phyloP scores from a whole-genome alignment of 2,888 invertebrate species.

The Cylloceria caligata region DNA sequence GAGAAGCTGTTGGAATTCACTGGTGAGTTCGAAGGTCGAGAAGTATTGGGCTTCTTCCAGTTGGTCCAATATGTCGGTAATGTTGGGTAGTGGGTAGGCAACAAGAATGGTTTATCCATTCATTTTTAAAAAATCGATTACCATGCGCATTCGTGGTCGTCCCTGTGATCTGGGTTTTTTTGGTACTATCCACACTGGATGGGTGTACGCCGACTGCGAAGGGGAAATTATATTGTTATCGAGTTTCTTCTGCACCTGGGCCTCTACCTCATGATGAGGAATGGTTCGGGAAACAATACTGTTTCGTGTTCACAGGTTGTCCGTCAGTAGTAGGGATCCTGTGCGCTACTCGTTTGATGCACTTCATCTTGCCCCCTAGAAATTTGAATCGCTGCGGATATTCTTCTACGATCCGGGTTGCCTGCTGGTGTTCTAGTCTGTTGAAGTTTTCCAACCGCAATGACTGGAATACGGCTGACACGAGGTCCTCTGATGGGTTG shows the following conservation, averaged over 20 bases:
- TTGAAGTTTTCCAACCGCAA: too few species aligned
- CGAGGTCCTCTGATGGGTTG: too few species aligned
- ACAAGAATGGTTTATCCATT: slow-evolving; percentile 71
- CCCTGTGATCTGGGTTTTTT: slow-evolving; percentile 70
- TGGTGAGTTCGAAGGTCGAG: slow-evolving; percentile 33
- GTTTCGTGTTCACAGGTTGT: slow-evolving; percentile 38
- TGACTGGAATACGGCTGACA: too few species aligned
- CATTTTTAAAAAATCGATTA: slow-evolving; percentile 70
- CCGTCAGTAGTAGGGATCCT: too few species aligned
- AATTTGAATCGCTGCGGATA: too few species aligned
- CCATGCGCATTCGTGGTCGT: slow-evolving; percentile 66
- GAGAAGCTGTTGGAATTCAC: slow-evolving; percentile 38
- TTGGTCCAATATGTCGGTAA: slow-evolving; percentile 61
- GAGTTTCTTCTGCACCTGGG: slow-evolving; percentile 47
- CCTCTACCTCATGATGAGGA: too few species aligned
- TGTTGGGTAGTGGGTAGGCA: slow-evolving; percentile 68
- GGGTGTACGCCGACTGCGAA: slow-evolving; percentile 65
- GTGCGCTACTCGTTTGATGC: too few species aligned
- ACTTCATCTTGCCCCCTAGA: too few species aligned
- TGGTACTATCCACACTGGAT: slow-evolving; percentile 69
- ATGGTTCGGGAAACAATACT: slow-evolving; percentile 52
- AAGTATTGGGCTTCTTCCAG: slow-evolving; percentile 39
- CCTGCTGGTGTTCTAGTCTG: too few species aligned
- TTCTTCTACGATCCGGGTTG: too few species aligned
- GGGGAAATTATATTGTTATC: slow-evolving; percentile 49